These are phyloP conservation scores for Laticauda laticaudata DNA, from an alignment of 2,113 vertebrate genomes.

Conservation along the genomic window DNA sequence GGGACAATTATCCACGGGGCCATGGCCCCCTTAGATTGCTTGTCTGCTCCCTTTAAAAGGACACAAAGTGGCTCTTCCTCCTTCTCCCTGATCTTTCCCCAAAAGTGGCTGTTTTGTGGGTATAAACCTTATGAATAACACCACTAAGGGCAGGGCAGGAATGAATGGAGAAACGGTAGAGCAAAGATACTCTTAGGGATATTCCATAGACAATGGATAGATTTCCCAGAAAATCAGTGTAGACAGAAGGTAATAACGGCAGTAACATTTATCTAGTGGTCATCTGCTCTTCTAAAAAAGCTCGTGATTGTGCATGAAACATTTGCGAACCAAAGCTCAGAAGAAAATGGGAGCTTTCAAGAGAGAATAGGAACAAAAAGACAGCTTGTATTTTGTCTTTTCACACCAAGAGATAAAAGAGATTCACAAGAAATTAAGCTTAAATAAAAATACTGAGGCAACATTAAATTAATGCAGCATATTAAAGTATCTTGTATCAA, in stretches of 20 bases:
- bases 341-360: not conserved
- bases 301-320: not conserved
- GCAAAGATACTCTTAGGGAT: not conserved
- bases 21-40: not conserved
- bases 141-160: not conserved
- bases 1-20: not conserved
- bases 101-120: not conserved
- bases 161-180: not conserved
- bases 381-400: not conserved
- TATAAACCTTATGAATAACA: not conserved
- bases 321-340: not conserved
- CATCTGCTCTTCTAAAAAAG: not conserved
- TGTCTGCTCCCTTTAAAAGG: not conserved
- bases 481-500: not conserved
- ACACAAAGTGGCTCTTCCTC: not conserved
- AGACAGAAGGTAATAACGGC: not conserved
- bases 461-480: not conserved
- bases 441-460: not conserved
- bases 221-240: not conserved
- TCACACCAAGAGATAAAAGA: not conserved
- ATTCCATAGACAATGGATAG: not conserved
- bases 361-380: not conserved
- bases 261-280: not conserved
- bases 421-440: not conserved
- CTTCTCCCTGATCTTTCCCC: not conserved